Evolutionary conservation across 2,888 invertebrate genomes (phyloP).

Genomic region (Falcaria lacertinaria): DNA sequence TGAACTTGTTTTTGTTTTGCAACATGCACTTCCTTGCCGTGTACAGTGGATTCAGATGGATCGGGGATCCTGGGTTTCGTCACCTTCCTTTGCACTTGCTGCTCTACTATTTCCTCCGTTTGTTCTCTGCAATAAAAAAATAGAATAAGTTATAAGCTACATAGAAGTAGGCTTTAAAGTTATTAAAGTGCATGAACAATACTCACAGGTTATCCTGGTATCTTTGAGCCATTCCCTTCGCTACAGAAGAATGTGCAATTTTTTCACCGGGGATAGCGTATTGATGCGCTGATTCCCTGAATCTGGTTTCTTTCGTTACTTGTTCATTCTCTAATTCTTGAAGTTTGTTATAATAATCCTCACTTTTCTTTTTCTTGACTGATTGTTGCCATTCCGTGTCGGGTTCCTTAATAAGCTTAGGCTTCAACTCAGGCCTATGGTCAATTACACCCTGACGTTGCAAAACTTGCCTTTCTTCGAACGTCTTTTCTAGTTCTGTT

Average conservation of each 20-base stretch:
- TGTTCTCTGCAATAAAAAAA: slow-evolving; percentile 75
- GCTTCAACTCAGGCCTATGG: slow-evolving; percentile 82
- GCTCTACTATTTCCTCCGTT: slow-evolving; percentile 75
- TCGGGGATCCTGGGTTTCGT: slow-evolving; percentile 82
- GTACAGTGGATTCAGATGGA: slow-evolving; percentile 91
- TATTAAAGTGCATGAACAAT: too few species aligned
- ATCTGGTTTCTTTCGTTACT: slow-evolving; percentile 87
- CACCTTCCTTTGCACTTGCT: slow-evolving; percentile 70
- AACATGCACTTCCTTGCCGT: slow-evolving; percentile 92
- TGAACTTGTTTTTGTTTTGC: slow-evolving; percentile 94
- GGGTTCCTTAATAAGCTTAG: slow-evolving; percentile 84
- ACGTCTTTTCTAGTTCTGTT: slow-evolving; percentile 91
- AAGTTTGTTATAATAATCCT: slow-evolving; percentile 90
- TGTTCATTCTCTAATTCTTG: slow-evolving; percentile 92
- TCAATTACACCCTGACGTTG: slow-evolving; percentile 83
- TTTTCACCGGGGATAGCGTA: slow-evolving; percentile 92
- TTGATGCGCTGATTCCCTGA: slow-evolving; percentile 88
- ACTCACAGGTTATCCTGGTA: slow-evolving; percentile 93
- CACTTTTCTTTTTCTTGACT: slow-evolving; percentile 89
- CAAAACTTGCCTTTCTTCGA: slow-evolving; percentile 89
- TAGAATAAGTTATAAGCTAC: not conserved
- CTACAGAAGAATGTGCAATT: slow-evolving; percentile 85
- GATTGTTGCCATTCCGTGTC: slow-evolving; percentile 92
- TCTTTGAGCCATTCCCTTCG: slow-evolving; percentile 92
- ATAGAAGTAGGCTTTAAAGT: not conserved